phyloP scores from a whole-genome alignment of 2,888 invertebrate genomes.

The Parnassius orleans region DNA sequence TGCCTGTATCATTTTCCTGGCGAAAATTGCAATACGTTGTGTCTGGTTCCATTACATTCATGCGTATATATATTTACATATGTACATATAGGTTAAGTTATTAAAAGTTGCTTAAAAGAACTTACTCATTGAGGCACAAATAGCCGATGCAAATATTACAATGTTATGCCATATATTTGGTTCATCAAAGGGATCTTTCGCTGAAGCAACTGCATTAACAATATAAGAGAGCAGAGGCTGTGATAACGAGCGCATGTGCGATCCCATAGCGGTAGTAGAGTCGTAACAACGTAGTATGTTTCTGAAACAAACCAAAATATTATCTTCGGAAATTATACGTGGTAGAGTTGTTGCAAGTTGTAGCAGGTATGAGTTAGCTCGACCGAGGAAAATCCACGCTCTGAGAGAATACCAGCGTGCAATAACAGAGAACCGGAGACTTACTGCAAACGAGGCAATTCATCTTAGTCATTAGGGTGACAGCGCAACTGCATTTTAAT shows the following conservation, averaged over 20 bases:
- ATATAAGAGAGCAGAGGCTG: background rate
- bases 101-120: background rate
- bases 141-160: background rate
- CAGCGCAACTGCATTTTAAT: no score
- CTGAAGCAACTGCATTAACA: background rate
- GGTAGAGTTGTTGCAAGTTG: no score
- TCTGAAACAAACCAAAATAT: slow-evolving; percentile 27
- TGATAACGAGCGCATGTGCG: background rate
- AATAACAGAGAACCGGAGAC: no score
- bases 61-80: background rate
- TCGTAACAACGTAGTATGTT: slow-evolving; percentile 31
- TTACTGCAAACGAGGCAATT: no score
- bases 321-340: no score
- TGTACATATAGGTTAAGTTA: background rate
- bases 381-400: no score
- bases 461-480: no score
- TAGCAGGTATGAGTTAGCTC: no score
- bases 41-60: no score
- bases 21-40: no score
- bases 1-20: no score
- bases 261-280: slow-evolving; percentile 30
- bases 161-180: background rate
- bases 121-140: slow-evolving; percentile 8
- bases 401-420: no score
- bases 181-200: background rate